Evolutionary conservation across 2,113 vertebrate species (phyloP).

Genomic region (Hystrix cristata): DNA sequence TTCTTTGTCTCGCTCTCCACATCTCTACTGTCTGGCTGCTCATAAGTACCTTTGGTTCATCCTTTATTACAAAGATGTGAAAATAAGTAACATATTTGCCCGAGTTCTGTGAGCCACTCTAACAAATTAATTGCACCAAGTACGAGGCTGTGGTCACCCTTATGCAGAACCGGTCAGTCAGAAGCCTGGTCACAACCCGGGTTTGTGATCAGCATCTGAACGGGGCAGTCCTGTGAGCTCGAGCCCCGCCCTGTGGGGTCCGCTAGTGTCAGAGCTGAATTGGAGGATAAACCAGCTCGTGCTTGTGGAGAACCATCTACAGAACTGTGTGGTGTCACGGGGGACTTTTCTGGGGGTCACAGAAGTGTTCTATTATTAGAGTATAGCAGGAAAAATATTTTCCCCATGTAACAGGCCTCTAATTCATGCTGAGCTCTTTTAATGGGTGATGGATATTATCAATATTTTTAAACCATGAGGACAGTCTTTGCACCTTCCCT

Average conservation of each 20-base stretch:
- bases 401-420: not conserved
- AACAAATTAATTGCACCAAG: not conserved
- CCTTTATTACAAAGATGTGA: not conserved
- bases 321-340: not conserved
- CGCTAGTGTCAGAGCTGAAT: not conserved
- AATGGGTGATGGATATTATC: not conserved
- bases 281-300: not conserved
- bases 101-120: not conserved
- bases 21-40: not conserved
- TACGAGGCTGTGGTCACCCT: not conserved
- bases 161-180: not conserved
- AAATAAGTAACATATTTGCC: not conserved
- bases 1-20: not conserved
- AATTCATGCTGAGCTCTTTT: not conserved
- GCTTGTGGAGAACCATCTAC: not conserved
- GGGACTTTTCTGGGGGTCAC: not conserved
- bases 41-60: not conserved
- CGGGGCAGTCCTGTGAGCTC: not conserved
- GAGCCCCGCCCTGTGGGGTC: not conserved
- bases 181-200: not conserved
- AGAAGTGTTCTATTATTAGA: not conserved
- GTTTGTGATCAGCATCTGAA: not conserved
- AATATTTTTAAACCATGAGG: conserved; percentile 5
- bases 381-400: not conserved
- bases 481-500: not conserved